A percentile compares a stretch with the other conserved stretches of the same genome.
Conservation (phyloP, 2,797 vertebrate species). For the Xerus rutilus region DNA sequence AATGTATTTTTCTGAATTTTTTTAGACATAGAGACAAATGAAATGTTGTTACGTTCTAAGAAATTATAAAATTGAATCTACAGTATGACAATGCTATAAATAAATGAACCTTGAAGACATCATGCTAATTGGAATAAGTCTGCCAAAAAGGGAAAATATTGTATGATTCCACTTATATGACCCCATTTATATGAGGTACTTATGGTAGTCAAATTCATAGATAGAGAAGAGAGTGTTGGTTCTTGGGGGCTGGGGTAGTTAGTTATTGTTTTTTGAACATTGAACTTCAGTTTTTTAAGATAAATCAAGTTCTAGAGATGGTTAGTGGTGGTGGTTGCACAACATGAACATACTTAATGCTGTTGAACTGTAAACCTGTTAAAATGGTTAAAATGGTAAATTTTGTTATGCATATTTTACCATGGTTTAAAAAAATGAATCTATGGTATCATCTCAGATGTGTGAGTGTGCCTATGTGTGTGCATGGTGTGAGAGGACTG, state of each 20-base stretch:
- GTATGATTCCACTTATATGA: neutral
- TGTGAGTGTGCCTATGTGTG: neutral
- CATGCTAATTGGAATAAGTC: slow-evolving; percentile 16
- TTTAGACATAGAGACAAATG: neutral
- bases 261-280: neutral
- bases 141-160: neutral
- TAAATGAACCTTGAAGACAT: neutral
- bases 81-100: neutral
- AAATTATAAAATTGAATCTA: neutral
- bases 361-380: neutral
- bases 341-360: neutral
- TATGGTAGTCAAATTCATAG: neutral
- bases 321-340: neutral
- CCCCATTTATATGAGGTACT: neutral
- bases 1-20: neutral
- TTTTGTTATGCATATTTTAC: slow-evolving; percentile 20
- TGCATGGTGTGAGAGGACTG: neutral
- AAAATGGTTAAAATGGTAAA: neutral
- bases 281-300: neutral
- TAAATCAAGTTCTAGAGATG: neutral
- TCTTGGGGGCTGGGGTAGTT: neutral
- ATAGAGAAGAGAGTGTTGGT: neutral
- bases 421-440: neutral
- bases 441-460: neutral
- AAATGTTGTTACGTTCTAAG: neutral